Evolutionary conservation across 2,113 vertebrate genomes (phyloP).

Genomic region (Ranitomeya imitator): DNA sequence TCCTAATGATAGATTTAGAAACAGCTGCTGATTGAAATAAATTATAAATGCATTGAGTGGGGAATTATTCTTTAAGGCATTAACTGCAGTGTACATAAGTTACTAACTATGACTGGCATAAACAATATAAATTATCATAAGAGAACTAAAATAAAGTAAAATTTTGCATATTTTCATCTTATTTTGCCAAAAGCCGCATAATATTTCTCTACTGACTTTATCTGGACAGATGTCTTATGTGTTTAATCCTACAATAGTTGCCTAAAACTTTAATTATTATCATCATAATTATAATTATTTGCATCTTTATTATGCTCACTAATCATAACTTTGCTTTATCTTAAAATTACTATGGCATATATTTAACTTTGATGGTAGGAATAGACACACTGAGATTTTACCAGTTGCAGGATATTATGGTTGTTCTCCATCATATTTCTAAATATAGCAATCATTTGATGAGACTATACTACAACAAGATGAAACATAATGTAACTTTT

Average conservation of each 20-base stretch:
- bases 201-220: background rate
- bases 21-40: too few species aligned
- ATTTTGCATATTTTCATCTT: background rate
- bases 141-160: background rate
- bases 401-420: slow-evolving; percentile 21
- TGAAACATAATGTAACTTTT: slow-evolving; percentile 20
- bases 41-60: too few species aligned
- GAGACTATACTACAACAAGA: background rate
- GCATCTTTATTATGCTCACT: background rate
- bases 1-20: too few species aligned
- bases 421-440: slow-evolving; percentile 15
- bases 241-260: background rate
- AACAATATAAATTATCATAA: background rate
- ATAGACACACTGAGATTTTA: slow-evolving; percentile 27
- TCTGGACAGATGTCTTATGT: slow-evolving; percentile 17
- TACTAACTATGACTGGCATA: background rate
- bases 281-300: slow-evolving; percentile 18
- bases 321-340: slow-evolving; percentile 33
- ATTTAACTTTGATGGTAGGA: slow-evolving; percentile 2
- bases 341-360: slow-evolving; percentile 28
- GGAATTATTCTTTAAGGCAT: too few species aligned
- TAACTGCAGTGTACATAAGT: too few species aligned
- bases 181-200: background rate
- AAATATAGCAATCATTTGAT: slow-evolving; percentile 31
- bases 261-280: slow-evolving; percentile 31